These are phyloP conservation scores for Phymatocera aterrima DNA, from an alignment of 2,888 invertebrate genomes.

Conservation along the genomic window DNA sequence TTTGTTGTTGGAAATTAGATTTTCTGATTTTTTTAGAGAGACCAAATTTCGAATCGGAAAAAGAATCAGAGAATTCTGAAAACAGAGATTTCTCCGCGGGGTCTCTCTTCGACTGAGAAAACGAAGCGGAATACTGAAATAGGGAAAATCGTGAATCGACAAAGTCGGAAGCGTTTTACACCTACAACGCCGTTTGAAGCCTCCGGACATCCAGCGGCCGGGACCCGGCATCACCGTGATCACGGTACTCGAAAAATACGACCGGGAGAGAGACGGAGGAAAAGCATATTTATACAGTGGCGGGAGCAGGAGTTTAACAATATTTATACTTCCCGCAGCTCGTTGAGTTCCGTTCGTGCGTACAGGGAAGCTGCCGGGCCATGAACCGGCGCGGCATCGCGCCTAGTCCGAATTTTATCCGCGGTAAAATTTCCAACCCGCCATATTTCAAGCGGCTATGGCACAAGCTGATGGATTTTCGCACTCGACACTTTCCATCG, in stretches of 20 bases:
- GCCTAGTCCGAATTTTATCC: not conserved
- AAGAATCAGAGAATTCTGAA: too few species aligned
- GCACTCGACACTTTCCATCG: too few species aligned
- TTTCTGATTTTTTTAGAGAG: too few species aligned
- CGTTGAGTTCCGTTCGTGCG: conserved; percentile 40
- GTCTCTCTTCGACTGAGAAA: too few species aligned
- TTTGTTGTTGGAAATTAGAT: too few species aligned
- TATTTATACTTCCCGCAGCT: conserved; percentile 43
- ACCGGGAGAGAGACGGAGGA: not conserved
- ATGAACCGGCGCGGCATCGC: not conserved
- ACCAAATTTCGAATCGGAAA: too few species aligned
- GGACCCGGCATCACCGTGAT: not conserved
- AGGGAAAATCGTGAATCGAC: not conserved
- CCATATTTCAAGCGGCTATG: too few species aligned
- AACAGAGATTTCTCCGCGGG: too few species aligned
- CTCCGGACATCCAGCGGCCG: not conserved
- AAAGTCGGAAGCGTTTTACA: not conserved
- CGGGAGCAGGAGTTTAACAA: conserved; percentile 36
- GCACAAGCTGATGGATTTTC: too few species aligned
- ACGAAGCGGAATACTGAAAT: not conserved
- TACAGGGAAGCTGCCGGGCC: not conserved
- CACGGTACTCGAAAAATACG: not conserved
- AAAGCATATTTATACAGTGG: conserved; percentile 27
- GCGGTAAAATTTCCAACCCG: not conserved
- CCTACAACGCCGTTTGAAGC: conserved; percentile 3